Percentiles rank a stretch among this genome's conserved stretches.
Conservation (phyloP, 2,888 invertebrate genomes). For the Zygaena filipendulae region DNA sequence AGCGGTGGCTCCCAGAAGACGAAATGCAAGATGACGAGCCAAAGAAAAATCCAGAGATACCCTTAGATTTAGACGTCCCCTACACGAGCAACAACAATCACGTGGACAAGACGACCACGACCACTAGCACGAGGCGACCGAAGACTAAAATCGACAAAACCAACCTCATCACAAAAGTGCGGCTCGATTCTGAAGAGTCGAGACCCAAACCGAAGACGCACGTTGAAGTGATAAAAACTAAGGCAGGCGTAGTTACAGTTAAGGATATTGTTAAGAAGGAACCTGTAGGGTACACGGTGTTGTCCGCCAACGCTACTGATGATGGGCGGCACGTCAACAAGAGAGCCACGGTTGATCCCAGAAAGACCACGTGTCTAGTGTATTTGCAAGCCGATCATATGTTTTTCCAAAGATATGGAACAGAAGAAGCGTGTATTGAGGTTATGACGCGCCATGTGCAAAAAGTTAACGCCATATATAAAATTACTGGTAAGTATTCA, state of each 20-base stretch:
- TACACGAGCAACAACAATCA: slow-evolving; percentile 71
- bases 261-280: slow-evolving; percentile 73
- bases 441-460: slow-evolving; percentile 96
- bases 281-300: slow-evolving; percentile 55
- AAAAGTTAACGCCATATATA: slow-evolving; percentile 89
- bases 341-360: slow-evolving; percentile 80
- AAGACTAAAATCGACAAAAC: slow-evolving; percentile 64
- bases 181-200: slow-evolving; percentile 61
- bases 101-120: slow-evolving; percentile 44
- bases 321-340: slow-evolving; percentile 72
- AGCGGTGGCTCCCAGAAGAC: slow-evolving; percentile 78
- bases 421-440: slow-evolving; percentile 94
- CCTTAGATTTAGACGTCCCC: slow-evolving; percentile 73
- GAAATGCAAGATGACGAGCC: slow-evolving; percentile 68
- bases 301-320: slow-evolving; percentile 57
- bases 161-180: slow-evolving; percentile 63
- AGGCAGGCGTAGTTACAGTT: slow-evolving; percentile 72
- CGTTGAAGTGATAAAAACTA: slow-evolving; percentile 74
- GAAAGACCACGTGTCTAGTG: slow-evolving; percentile 93
- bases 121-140: slow-evolving; percentile 48
- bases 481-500: slow-evolving; percentile 76
- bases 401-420: slow-evolving; percentile 94
- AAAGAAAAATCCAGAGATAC: slow-evolving; percentile 72
- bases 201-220: slow-evolving; percentile 75
- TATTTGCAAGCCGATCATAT: slow-evolving; percentile 97